phyloP scores from a whole-genome alignment of 2,797 vertebrate species.

The Clarias laeviceps region DNA sequence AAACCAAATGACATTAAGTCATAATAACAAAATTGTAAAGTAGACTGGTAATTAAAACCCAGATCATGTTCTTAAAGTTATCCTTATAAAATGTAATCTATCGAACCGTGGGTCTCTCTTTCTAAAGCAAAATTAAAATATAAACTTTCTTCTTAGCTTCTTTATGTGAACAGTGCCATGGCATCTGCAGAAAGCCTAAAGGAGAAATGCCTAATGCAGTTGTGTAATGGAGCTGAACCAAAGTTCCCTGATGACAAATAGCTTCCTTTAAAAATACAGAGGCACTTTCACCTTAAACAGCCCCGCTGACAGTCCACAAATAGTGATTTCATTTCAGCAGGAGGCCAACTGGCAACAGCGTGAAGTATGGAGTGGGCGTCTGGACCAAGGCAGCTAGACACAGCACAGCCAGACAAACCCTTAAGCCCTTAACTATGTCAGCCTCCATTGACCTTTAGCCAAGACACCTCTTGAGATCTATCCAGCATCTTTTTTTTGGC shows the following conservation, averaged over 20 bases:
- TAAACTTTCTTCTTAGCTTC: neutral
- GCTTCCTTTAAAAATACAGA: conserved; percentile 42
- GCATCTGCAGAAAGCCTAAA: conserved; percentile 5
- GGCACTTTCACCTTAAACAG: conserved; percentile 53
- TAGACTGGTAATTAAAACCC: neutral
- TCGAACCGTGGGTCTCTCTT: neutral
- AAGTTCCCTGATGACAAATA: conserved; percentile 57
- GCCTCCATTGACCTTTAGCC: conserved; percentile 32
- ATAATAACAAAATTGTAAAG: neutral
- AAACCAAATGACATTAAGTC: neutral
- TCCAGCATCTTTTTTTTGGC: conserved; percentile 24
- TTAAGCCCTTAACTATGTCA: conserved; percentile 39
- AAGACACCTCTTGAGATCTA: conserved; percentile 47
- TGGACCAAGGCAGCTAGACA: conserved; percentile 41
- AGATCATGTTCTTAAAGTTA: neutral
- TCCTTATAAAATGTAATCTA: neutral
- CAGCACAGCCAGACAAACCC: conserved; percentile 40
- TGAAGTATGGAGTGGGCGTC: conserved; percentile 38
- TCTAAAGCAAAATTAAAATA: neutral
- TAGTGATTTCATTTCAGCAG: conserved; percentile 49
- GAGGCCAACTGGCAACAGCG: conserved; percentile 51
- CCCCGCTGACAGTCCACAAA: conserved; percentile 52
- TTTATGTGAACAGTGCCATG: neutral
- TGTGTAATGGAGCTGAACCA: conserved; percentile 30
- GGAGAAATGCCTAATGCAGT: neutral